Conservation (phyloP, 2,888 invertebrate species). For the Drepanosiphum platanoidis region DNA sequence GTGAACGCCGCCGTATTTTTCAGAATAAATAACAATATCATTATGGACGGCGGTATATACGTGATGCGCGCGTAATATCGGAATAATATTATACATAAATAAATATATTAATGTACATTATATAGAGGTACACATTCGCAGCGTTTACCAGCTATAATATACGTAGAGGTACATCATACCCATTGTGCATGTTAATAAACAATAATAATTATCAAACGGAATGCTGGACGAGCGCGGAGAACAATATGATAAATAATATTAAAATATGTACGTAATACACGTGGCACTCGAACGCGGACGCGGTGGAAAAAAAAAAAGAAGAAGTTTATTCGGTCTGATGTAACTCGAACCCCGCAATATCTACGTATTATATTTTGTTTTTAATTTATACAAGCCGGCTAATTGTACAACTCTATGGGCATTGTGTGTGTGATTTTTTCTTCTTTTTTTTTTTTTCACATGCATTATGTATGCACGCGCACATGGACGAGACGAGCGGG, state of each 20-base stretch:
- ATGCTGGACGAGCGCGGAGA: neutral
- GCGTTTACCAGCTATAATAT: neutral
- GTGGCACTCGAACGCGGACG: neutral
- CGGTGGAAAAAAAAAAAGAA: neutral
- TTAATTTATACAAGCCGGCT: neutral
- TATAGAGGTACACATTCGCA: neutral
- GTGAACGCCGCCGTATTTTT: neutral
- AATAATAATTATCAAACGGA: neutral
- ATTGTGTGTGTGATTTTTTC: neutral
- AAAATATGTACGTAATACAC: neutral
- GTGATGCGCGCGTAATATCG: neutral
- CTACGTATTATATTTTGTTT: neutral
- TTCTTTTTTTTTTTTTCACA: neutral
- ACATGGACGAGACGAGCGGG: neutral
- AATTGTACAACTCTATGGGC: neutral
- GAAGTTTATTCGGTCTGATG: constrained; percentile 13
- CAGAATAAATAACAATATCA: neutral
- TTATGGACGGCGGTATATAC: neutral
- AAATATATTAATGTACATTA: too few relatives aligned
- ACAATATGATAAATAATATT: neutral
- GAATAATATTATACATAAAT: neutral
- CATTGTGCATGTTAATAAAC: neutral
- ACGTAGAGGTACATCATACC: neutral
- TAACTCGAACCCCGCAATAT: too few relatives aligned
- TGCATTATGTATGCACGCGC: constrained; percentile 5